A percentile compares a stretch with the other conserved stretches of the same genome.
Conservation (phyloP, 1,140 invertebrate species). For the Doryteuthis pealeii region DNA sequence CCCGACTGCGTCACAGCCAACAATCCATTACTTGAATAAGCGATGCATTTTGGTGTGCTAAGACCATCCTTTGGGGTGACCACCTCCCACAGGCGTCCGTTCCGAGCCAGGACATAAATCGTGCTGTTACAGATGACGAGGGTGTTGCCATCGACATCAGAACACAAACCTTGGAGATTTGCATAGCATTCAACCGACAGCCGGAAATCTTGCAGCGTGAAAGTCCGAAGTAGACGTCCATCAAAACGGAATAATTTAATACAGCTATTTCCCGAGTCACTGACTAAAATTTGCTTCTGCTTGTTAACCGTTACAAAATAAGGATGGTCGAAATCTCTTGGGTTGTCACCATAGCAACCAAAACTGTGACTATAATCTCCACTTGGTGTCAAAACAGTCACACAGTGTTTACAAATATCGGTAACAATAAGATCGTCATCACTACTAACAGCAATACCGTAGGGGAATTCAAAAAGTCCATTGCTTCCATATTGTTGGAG, state of each 20-base stretch:
- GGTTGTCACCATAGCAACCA: constrained; percentile 46
- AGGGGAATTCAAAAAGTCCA: constrained; percentile 45
- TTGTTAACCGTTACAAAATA: constrained; percentile 52
- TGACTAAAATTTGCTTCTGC: constrained; percentile 53
- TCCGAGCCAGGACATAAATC: constrained; percentile 50
- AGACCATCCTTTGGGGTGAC: constrained; percentile 46
- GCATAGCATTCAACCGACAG: constrained; percentile 39
- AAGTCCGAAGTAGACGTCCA: constrained; percentile 44
- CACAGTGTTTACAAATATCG: constrained; percentile 51
- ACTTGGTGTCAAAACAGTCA: constrained; percentile 39
- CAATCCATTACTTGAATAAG: constrained; percentile 40
- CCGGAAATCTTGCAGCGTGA: constrained; percentile 42
- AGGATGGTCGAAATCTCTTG: constrained; percentile 50
- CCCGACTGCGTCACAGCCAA: constrained; percentile 47
- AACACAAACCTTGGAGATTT: constrained; percentile 47
- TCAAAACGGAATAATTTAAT: constrained; percentile 55
- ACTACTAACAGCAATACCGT: constrained; percentile 41
- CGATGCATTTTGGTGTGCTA: constrained; percentile 45
- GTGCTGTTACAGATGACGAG: constrained; percentile 50
- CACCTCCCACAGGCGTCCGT: constrained; percentile 54
- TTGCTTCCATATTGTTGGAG: constrained; percentile 26
- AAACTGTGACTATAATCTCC: constrained; percentile 41
- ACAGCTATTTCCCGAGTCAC: constrained; percentile 52
- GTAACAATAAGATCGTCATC: constrained; percentile 46
- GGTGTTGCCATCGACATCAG: constrained; percentile 49